Percentiles rank a stretch among this genome's conserved stretches.
phyloP scores from a whole-genome alignment of 2,888 invertebrate species.

The Eilema griseolum region DNA sequence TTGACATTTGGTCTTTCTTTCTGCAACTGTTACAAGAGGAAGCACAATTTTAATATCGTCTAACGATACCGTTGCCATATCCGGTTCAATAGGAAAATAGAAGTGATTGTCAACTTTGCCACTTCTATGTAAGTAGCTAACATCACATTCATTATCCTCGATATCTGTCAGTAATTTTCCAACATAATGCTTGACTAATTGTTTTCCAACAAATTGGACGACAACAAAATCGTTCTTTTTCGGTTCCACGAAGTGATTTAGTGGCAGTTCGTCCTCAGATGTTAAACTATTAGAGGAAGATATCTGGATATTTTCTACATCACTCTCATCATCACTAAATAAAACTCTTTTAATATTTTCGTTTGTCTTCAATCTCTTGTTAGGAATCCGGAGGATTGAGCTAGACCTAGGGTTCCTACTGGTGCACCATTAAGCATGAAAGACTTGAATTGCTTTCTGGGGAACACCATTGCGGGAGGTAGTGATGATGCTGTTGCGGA shows the following conservation, averaged over 20 bases:
- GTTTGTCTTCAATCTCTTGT: conserved; percentile 14
- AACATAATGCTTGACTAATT: conserved; percentile 29
- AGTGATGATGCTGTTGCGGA: too few species aligned
- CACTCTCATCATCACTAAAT: conserved; percentile 26
- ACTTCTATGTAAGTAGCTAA: conserved; percentile 30
- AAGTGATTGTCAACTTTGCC: conserved; percentile 32
- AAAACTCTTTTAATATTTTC: conserved; percentile 23
- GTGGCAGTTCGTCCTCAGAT: conserved; percentile 21
- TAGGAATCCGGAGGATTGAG: too few species aligned
- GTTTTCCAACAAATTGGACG: conserved; percentile 30
- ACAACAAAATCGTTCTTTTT: conserved; percentile 28
- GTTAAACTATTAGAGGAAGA: conserved; percentile 24
- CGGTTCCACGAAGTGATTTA: conserved; percentile 19
- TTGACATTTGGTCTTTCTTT: too few species aligned
- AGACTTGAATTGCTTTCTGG: too few species aligned
- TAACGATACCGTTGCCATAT: conserved; percentile 8
- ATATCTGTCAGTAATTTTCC: conserved; percentile 31
- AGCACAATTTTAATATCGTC: too few species aligned
- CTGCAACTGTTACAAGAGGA: too few species aligned
- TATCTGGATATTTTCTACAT: conserved; percentile 31
- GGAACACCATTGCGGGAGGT: too few species aligned
- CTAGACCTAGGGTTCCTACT: too few species aligned
- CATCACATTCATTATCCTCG: conserved; percentile 30
- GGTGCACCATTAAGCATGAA: too few species aligned
- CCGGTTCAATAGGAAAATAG: conserved; percentile 27